Evolutionary conservation across 2,888 invertebrate species (phyloP), one percentile per base, ranked within the genome.

Genomic region (Brachyopa scutellaris): DNA sequence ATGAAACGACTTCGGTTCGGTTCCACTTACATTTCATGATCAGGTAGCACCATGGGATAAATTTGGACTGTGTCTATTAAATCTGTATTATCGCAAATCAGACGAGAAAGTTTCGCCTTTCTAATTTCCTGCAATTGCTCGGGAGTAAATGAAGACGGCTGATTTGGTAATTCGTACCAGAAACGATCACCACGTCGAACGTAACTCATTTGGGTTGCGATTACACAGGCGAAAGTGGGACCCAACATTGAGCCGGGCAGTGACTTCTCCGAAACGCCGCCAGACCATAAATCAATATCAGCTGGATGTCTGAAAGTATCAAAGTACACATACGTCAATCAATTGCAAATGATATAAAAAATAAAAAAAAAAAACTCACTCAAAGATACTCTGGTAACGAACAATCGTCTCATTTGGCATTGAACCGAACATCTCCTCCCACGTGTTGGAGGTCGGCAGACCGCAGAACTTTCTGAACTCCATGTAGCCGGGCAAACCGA

Each of bases 231-330:
- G 88, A 98, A 98, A 55, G 97, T 97, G 0, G 98, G 97, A 55
- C 98, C 98, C 79, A 98, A 92, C 95, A 98, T 95, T 66, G 97
- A 97, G 45, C 97, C 97, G 6, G 96, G 96, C 62, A 97, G 92
- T 1, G 97, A 96, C 80, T 95, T 92, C 88, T 98, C 98, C 0
- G 97, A 97, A 5, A 98, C 97, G 51, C 97, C 98, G 53, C 97
- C 98, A 13, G 97, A 96, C 97, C 97, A 98, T 64, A 98, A 92
- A 92, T 98, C 98, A 49, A 98, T 96, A 89, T 98, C 98, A 77
- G 95, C 93, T 1, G 97, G 97, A 89, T 96, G 95, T 83, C 95
- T 95, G 88, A 86, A 62, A 64, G 36, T 31, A 73, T n/a, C n/a
- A n/a, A 49, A 29, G 9, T 49, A 64, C 2, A 26, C 9, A 31